Conservation (phyloP, 2,888 invertebrate genomes). For the Pantelozetes paolii region DNA sequence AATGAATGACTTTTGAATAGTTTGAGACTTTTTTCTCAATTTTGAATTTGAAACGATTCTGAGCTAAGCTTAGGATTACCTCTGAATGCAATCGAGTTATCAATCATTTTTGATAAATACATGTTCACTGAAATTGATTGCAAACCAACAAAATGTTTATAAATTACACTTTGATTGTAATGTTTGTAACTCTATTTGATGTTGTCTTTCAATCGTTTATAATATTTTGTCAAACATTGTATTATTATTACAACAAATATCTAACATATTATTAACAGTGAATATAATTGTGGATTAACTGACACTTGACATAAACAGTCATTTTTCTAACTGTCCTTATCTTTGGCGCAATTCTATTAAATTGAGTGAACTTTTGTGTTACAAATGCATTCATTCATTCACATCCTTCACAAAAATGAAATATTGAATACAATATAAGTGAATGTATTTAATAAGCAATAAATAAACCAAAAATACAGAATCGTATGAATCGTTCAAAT, state of each 20-base stretch:
- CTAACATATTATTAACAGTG: neutral
- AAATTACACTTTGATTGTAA: conserved; percentile 2
- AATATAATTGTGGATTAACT: neutral
- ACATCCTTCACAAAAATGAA: neutral
- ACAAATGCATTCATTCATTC: neutral
- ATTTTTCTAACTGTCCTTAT: conserved; percentile 3
- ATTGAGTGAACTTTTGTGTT: conserved; percentile 3
- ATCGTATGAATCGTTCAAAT: too few species aligned
- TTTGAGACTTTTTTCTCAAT: neutral
- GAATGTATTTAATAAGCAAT: conserved; percentile 3
- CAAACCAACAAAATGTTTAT: neutral
- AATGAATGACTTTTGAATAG: conserved; percentile 12
- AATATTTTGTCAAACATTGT: too few species aligned
- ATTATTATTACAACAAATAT: too few species aligned
- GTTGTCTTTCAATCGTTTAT: too few species aligned
- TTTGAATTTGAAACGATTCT: neutral
- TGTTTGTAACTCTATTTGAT: conserved; percentile 8
- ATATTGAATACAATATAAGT: neutral
- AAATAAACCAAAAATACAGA: neutral
- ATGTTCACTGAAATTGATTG: neutral
- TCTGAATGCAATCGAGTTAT: conserved; percentile 5
- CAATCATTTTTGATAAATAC: conserved; percentile 15
- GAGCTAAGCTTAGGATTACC: neutral
- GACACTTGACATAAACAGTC: neutral
- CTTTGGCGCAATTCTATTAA: neutral